Conservation (phyloP, 2,113 vertebrate genomes). For the Henicopernis longicauda region DNA sequence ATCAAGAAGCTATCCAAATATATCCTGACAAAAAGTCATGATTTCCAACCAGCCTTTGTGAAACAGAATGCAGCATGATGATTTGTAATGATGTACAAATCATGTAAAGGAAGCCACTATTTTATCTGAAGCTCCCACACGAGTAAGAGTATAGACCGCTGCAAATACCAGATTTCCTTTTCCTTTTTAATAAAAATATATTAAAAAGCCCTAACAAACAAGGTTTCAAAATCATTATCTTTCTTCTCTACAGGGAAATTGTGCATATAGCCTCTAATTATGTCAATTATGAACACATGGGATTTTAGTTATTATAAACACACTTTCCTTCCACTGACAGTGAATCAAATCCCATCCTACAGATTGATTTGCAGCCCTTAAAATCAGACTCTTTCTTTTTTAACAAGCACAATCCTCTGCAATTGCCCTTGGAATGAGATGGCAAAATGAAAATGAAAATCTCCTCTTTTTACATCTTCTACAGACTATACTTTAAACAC, state of each 20-base stretch:
- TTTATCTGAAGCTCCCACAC: constrained; percentile 33
- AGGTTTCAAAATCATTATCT: constrained; percentile 55
- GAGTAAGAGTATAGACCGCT: not conserved
- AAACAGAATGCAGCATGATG: not conserved
- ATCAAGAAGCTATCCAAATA: not conserved
- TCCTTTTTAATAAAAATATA: constrained; percentile 53
- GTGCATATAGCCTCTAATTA: constrained; percentile 49
- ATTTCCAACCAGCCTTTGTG: not conserved
- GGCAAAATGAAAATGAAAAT: not conserved
- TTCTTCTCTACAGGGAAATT: constrained; percentile 33
- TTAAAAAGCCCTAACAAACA: constrained; percentile 49
- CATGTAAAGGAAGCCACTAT: constrained; percentile 32
- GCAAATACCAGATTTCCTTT: constrained; percentile 49
- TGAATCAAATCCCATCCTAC: not conserved
- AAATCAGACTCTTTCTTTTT: not conserved
- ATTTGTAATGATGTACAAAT: not conserved
- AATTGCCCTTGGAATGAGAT: not conserved
- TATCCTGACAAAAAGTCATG: not conserved
- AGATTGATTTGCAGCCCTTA: not conserved
- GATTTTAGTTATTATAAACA: constrained; percentile 51
- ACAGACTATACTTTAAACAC: not conserved
- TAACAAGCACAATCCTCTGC: not conserved
- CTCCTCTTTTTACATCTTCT: not conserved
- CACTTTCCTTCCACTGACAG: constrained; percentile 14
- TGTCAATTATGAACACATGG: constrained; percentile 39